These are phyloP conservation scores for Branchinecta lindahli DNA, from an alignment of 1,140 invertebrate genomes.

Conservation along the genomic window DNA sequence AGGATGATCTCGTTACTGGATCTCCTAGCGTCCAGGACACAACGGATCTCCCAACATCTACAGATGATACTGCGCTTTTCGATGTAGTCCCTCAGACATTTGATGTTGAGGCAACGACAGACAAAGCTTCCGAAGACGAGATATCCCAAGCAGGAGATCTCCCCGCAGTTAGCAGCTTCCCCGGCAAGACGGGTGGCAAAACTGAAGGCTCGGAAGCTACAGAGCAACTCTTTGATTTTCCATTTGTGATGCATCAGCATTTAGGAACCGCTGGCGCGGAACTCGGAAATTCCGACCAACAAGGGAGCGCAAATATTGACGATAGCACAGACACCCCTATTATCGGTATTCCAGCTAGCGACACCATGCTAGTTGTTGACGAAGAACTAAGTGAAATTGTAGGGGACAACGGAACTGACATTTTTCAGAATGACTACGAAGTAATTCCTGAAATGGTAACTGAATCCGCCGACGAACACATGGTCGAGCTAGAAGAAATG, in stretches of 20 bases:
- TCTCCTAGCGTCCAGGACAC: too few species aligned
- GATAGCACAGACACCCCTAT: not conserved
- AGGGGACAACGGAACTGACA: not conserved
- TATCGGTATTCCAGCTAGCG: not conserved
- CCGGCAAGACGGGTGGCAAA: not conserved
- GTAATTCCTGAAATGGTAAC: not conserved
- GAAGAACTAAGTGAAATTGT: constrained; percentile 9
- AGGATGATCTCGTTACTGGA: too few species aligned
- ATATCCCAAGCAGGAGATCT: too few species aligned
- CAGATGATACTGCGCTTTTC: not conserved
- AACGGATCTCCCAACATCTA: not conserved
- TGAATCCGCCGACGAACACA: not conserved
- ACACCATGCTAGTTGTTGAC: not conserved
- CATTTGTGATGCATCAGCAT: too few species aligned
- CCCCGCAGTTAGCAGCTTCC: too few species aligned
- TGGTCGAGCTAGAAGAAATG: not conserved
- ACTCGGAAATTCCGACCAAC: not conserved
- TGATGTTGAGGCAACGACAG: too few species aligned
- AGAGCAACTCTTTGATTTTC: not conserved
- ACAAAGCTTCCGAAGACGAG: too few species aligned
- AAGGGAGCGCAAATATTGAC: not conserved
- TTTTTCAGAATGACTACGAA: not conserved
- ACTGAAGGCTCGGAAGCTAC: not conserved
- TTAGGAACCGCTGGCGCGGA: too few species aligned
- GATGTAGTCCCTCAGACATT: not conserved